A percentile compares a stretch with the other conserved stretches of the same genome.
Evolutionary conservation across 1,140 invertebrate genomes (phyloP).

Genomic region (Sitobion miscanthi): DNA sequence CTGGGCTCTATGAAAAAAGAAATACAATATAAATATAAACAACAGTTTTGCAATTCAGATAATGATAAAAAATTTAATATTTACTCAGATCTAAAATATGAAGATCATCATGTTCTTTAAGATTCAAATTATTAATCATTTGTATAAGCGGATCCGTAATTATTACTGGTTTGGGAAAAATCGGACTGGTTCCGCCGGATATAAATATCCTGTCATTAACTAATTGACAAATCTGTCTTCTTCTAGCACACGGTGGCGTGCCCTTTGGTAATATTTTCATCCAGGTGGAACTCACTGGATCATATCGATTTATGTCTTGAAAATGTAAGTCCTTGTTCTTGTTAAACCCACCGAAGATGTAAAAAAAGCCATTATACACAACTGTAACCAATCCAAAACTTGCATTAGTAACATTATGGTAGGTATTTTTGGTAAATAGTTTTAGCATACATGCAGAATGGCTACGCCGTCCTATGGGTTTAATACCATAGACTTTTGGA

Average conservation of each 20-base stretch:
- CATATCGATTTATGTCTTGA: constrained; percentile 80
- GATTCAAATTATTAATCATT: constrained; percentile 57
- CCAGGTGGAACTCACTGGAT: constrained; percentile 71
- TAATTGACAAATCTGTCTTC: constrained; percentile 80
- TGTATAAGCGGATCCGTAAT: neutral
- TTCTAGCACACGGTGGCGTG: constrained; percentile 70
- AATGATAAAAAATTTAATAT: neutral
- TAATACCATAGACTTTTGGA: constrained; percentile 66
- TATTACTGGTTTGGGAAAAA: constrained; percentile 61
- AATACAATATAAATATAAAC: neutral
- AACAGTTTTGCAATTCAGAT: neutral
- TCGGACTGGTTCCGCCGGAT: constrained; percentile 82
- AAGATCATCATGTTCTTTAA: constrained; percentile 80
- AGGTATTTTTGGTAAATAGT: constrained; percentile 21
- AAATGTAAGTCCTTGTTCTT: constrained; percentile 76
- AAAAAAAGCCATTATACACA: constrained; percentile 77
- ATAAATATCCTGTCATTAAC: constrained; percentile 76
- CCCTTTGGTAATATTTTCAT: constrained; percentile 68
- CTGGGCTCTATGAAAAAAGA: constrained; percentile 9
- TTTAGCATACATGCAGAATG: constrained; percentile 82
- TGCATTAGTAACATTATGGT: neutral
- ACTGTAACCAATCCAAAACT: constrained; percentile 66
- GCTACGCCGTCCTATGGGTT: constrained; percentile 77
- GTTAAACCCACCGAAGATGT: constrained; percentile 89
- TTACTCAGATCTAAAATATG: constrained; percentile 76